Percentiles rank a stretch among this genome's conserved stretches.
phyloP scores from a whole-genome alignment of 1,140 invertebrate genomes.

The Harpegnathos saltator region DNA sequence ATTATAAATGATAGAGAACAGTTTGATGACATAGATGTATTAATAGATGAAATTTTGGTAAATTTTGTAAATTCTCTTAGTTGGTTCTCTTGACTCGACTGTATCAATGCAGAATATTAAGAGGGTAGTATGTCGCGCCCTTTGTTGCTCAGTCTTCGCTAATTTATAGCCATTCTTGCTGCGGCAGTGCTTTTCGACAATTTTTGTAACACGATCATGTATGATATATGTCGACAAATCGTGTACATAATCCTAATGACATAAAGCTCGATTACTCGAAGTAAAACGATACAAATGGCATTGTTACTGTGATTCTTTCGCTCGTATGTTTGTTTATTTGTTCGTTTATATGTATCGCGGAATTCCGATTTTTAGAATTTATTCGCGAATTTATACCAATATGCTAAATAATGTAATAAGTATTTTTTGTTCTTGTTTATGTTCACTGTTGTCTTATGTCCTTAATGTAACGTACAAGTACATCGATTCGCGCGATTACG shows the following conservation, averaged over 20 bases:
- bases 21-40: too few relatives aligned
- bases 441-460: slow-evolving; percentile 29
- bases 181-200: slow-evolving; percentile 65
- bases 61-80: too few relatives aligned
- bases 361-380: slow-evolving; percentile 40
- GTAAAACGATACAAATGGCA: slow-evolving; percentile 63
- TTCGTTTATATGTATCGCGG: neutral
- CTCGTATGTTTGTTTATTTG: slow-evolving; percentile 53
- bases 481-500: slow-evolving; percentile 56
- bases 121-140: slow-evolving; percentile 55
- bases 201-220: slow-evolving; percentile 66
- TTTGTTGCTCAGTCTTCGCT: slow-evolving; percentile 64
- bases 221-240: slow-evolving; percentile 51
- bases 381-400: slow-evolving; percentile 20
- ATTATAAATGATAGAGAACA: too few relatives aligned
- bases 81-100: neutral
- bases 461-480: slow-evolving; percentile 55
- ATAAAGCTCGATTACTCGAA: slow-evolving; percentile 57
- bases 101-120: slow-evolving; percentile 18
- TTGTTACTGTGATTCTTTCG: slow-evolving; percentile 59
- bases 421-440: slow-evolving; percentile 59
- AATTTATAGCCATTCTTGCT: slow-evolving; percentile 39
- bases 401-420: slow-evolving; percentile 9
- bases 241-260: slow-evolving; percentile 66
- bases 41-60: too few relatives aligned